Percentiles rank a stretch among this genome's conserved stretches.
Evolutionary conservation across 2,888 invertebrate genomes (phyloP).

Genomic region (Agrypnus murinus): DNA sequence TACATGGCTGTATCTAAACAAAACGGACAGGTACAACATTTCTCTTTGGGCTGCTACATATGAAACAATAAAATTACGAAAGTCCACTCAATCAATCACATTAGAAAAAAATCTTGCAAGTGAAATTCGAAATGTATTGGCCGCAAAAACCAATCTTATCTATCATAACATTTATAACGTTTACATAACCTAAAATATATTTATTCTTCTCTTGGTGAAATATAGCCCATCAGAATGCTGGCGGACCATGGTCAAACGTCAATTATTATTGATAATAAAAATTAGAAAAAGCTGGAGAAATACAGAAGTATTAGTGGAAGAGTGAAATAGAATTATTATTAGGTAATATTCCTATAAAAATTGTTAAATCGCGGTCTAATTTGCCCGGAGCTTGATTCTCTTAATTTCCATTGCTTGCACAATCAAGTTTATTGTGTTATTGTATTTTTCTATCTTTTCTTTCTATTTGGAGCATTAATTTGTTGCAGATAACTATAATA

Average conservation of each 20-base stretch:
- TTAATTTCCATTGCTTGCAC: constrained; percentile 18
- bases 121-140: background rate
- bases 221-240: background rate
- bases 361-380: constrained; percentile 28
- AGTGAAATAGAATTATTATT: constrained; percentile 7
- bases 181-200: constrained; percentile 18
- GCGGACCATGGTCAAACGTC: background rate
- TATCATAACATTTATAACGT: constrained; percentile 25
- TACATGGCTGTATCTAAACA: background rate
- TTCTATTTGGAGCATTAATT: constrained; percentile 16
- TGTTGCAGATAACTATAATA: background rate
- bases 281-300: constrained; percentile 1
- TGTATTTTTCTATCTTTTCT: background rate
- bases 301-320: constrained; percentile 8
- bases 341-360: constrained; percentile 22
- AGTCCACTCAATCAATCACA: constrained; percentile 9
- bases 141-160: constrained; percentile 24
- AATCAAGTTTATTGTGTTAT: background rate
- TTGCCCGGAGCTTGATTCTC: constrained; percentile 22
- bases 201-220: background rate
- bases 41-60: background rate
- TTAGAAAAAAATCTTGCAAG: background rate
- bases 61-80: constrained; percentile 21
- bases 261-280: background rate
- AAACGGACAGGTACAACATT: constrained; percentile 3